phyloP scores from a whole-genome alignment of 2,888 invertebrate species.

The Fragum fragum region DNA sequence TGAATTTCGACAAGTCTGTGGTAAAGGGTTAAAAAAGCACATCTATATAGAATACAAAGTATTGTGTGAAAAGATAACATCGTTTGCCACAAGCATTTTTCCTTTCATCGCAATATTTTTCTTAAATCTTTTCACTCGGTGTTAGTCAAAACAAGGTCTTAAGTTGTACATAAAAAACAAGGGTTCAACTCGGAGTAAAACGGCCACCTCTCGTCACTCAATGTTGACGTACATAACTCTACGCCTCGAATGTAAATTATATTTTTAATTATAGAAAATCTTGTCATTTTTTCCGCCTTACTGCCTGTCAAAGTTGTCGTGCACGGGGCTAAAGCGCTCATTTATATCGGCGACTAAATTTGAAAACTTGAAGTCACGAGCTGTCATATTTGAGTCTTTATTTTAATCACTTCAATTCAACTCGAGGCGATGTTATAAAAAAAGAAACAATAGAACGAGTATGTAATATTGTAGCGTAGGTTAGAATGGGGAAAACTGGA shows the following conservation, averaged over 20 bases:
- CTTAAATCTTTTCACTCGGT: too few species aligned
- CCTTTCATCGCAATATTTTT: too few species aligned
- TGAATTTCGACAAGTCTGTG: too few species aligned
- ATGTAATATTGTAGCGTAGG: neutral
- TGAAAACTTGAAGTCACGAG: slow-evolving; percentile 45
- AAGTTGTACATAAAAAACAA: too few species aligned
- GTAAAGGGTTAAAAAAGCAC: too few species aligned
- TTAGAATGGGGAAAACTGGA: too few species aligned
- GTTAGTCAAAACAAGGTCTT: too few species aligned
- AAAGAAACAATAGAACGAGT: slow-evolving; percentile 1
- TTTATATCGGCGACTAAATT: slow-evolving; percentile 17
- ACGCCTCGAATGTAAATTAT: neutral
- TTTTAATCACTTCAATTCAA: slow-evolving; percentile 25
- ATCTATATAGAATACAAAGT: too few species aligned
- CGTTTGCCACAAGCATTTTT: too few species aligned
- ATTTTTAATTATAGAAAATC: slow-evolving; percentile 21
- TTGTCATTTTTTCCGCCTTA: slow-evolving; percentile 7
- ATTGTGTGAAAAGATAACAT: too few species aligned
- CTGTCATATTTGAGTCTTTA: slow-evolving; percentile 34
- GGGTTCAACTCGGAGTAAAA: too few species aligned
- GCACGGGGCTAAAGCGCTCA: slow-evolving; percentile 1
- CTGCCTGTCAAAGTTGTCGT: neutral
- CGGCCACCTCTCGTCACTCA: neutral
- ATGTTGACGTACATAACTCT: neutral
- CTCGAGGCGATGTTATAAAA: neutral